Conservation (phyloP, 1,140 invertebrate genomes). For the Monochamus saltuarius region DNA sequence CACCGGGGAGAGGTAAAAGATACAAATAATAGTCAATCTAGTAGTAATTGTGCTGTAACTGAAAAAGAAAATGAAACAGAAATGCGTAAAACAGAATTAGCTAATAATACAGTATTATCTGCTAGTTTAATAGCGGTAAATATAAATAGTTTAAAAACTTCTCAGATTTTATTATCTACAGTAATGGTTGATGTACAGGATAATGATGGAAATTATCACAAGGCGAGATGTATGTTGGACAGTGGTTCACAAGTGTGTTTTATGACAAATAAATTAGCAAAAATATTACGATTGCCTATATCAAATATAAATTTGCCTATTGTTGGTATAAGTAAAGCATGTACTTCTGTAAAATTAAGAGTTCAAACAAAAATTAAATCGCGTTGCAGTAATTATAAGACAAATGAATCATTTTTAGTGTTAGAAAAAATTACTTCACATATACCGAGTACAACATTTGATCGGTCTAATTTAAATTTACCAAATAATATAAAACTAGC, state of each 20-base stretch:
- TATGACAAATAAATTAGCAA: background rate
- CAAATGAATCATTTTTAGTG: slow-evolving; percentile 2
- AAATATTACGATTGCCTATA: too few relatives aligned
- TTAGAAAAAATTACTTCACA: slow-evolving; percentile 8
- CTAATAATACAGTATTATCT: background rate
- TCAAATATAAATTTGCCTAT: too few relatives aligned
- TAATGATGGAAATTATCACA: background rate
- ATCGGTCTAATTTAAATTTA: slow-evolving; percentile 7
- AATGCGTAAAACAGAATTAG: slow-evolving; percentile 2
- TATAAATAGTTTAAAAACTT: background rate
- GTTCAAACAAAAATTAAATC: slow-evolving; percentile 11
- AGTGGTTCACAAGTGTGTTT: background rate
- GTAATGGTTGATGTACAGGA: slow-evolving; percentile 6
- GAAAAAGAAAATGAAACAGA: background rate
- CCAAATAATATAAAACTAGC: slow-evolving; percentile 25
- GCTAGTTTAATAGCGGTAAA: background rate
- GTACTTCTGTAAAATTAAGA: background rate
- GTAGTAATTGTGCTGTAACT: background rate
- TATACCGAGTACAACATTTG: slow-evolving; percentile 8
- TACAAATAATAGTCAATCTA: background rate
- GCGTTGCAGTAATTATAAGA: slow-evolving; percentile 6
- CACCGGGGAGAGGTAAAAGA: slow-evolving; percentile 10
- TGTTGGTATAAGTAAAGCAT: background rate
- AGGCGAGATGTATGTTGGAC: background rate
- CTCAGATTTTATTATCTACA: slow-evolving; percentile 8